These are phyloP conservation scores for Trachelus tabidus DNA, from an alignment of 2,888 invertebrate species.

Conservation along the genomic window DNA sequence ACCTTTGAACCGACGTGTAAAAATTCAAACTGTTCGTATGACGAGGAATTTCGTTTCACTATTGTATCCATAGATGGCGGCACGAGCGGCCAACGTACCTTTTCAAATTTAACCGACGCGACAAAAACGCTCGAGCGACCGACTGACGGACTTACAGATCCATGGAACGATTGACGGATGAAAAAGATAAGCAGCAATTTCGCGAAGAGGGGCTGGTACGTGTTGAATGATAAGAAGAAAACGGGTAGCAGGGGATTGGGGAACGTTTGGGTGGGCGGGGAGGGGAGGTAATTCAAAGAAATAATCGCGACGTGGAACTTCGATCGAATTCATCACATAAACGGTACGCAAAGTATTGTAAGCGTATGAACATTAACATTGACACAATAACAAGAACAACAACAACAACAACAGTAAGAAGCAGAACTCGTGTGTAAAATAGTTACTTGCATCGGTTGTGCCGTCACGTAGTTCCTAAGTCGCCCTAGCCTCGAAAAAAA, in stretches of 20 bases:
- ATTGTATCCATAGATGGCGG: background rate
- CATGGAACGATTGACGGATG: background rate
- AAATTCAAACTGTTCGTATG: background rate
- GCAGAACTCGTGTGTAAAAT: conserved; percentile 44
- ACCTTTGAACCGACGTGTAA: conserved; percentile 44
- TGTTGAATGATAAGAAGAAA: background rate
- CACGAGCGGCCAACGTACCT: background rate
- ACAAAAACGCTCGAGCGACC: background rate
- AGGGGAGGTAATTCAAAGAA: background rate
- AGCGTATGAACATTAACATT: background rate
- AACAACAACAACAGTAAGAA: background rate
- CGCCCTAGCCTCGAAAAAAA: conserved; percentile 65
- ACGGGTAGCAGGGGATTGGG: background rate
- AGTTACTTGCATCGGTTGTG: conserved; percentile 67
- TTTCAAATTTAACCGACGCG: background rate
- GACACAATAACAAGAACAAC: conserved; percentile 1
- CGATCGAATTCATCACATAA: background rate
- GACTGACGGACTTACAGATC: background rate
- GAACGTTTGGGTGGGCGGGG: background rate
- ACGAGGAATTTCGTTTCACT: background rate
- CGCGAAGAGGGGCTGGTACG: background rate
- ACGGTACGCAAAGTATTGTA: background rate
- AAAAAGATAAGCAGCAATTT: background rate
- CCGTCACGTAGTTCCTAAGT: conserved; percentile 67
- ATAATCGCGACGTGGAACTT: background rate